Evolutionary conservation across 2,888 invertebrate species (phyloP).

Genomic region (Orchesella flavescens): DNA sequence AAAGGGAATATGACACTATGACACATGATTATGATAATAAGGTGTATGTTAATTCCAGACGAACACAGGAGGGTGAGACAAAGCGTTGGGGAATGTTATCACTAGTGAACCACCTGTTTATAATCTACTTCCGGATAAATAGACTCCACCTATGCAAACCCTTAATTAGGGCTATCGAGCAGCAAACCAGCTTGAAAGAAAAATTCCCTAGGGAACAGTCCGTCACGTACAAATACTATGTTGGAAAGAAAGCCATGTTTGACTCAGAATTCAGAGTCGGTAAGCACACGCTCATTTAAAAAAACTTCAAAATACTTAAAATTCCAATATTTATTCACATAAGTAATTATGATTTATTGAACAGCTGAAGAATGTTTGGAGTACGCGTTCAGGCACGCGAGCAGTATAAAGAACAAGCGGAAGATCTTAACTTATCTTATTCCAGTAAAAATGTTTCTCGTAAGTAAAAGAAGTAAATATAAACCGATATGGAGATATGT

Average conservation of each 20-base stretch:
- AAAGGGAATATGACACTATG: too few relatives aligned
- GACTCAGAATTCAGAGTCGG: slow-evolving; percentile 93
- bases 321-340: slow-evolving; percentile 8
- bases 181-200: slow-evolving; percentile 87
- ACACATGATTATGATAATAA: too few relatives aligned
- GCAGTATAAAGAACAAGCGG: slow-evolving; percentile 88
- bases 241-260: slow-evolving; percentile 98
- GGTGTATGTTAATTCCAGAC: slow-evolving; percentile 76
- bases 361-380: slow-evolving; percentile 91
- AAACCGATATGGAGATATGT: neutral
- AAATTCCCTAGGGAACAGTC: slow-evolving; percentile 92
- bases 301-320: neutral
- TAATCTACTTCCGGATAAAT: slow-evolving; percentile 95
- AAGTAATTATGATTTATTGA: neutral
- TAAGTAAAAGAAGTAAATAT: slow-evolving; percentile 71
- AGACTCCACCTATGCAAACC: slow-evolving; percentile 93
- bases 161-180: slow-evolving; percentile 95
- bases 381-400: slow-evolving; percentile 91
- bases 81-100: slow-evolving; percentile 97
- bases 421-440: slow-evolving; percentile 95
- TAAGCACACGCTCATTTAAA: slow-evolving; percentile 72
- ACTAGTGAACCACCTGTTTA: slow-evolving; percentile 96
- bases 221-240: slow-evolving; percentile 97
- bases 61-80: slow-evolving; percentile 90
- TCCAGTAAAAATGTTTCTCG: slow-evolving; percentile 95